A percentile compares a stretch with the other conserved stretches of the same genome.
These are phyloP conservation scores for Orthonyx spaldingii DNA, from an alignment of 2,113 vertebrate species.

Conservation along the genomic window DNA sequence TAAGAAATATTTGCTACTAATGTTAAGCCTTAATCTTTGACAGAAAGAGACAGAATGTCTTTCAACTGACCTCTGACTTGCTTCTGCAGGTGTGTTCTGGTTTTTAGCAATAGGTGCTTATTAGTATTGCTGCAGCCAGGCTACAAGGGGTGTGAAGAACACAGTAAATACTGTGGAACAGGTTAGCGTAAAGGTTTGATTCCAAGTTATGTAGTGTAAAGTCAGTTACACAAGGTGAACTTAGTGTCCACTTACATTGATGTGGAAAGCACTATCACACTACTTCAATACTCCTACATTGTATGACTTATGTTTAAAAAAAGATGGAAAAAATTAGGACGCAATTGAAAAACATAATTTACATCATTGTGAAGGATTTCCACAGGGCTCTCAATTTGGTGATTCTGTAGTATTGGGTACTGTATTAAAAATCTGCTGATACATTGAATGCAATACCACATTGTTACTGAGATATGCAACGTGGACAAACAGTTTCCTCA, in stretches of 20 bases:
- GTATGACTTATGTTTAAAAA: neutral
- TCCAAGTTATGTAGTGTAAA: neutral
- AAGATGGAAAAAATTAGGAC: neutral
- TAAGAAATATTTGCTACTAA: neutral
- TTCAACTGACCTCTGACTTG: neutral
- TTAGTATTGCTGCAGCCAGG: neutral
- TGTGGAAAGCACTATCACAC: neutral
- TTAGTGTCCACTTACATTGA: neutral
- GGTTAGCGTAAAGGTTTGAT: neutral
- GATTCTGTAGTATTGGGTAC: neutral
- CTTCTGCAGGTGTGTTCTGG: neutral
- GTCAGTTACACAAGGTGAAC: neutral
- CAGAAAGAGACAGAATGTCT: neutral
- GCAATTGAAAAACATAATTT: neutral
- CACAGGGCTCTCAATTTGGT: neutral
- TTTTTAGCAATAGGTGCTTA: neutral
- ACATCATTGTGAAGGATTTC: neutral
- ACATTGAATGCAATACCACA: neutral
- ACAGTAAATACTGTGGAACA: neutral
- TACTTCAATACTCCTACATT: too few relatives aligned
- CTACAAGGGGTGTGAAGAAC: neutral
- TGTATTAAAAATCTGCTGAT: neutral
- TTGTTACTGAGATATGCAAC: neutral
- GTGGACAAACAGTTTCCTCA: neutral
- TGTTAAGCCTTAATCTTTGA: neutral